Base-by-base conservation (phyloP, 1,140 invertebrate species). In the Drosophila pseudoobscura region DNA sequence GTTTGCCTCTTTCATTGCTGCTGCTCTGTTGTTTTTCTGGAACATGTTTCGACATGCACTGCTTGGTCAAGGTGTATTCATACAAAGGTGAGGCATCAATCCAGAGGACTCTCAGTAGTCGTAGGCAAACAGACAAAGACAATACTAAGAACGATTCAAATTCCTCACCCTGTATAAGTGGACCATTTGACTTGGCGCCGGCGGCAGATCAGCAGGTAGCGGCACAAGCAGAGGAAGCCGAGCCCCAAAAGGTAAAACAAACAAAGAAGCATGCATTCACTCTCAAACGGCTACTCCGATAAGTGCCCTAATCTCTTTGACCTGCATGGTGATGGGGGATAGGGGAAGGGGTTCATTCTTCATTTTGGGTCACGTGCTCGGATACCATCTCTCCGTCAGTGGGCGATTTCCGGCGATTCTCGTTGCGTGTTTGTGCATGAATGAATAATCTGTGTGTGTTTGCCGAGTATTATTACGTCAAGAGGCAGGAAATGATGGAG, bases 341-440 rank as follows among this genome's bases (percentile, higher is more conserved):
- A 22, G 50, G 64, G 41, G 63, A 45, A n/a, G 60, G 66, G 61
- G 45, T 47, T 47, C 47, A 31, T 58, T 52, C 54, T 75, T 45
- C 60, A 41, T 75, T 51, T 66, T 66, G 63, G 64, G 83, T 87
- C 83, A 87, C 80, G 82, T 87, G 83, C 74, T 87, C 50, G 80
- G 80, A 85, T 85, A 85, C 80, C 69, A 85, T 85, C 82, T 82
- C 82, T 87, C 82, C 64, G 80, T 87, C 80, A 76, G 82, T 87
- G 78, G 74, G 80, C 80, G 78, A 84, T 85, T 85, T 85, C 82
- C 80, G 80, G 80, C 82, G 58, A 64, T 47, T 49, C 29, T 56
- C 41, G 35, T 24, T 44, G 9, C 35, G 53, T 69, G 74, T 51
- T 72, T 78, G 65, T 75, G 82, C 76, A 83, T 80, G 82, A 77